Percentiles rank a stretch among this genome's conserved stretches.
These are phyloP conservation scores for Chinchilla lanigera DNA, from an alignment of 2,113 vertebrate species.

Conservation along the genomic window DNA sequence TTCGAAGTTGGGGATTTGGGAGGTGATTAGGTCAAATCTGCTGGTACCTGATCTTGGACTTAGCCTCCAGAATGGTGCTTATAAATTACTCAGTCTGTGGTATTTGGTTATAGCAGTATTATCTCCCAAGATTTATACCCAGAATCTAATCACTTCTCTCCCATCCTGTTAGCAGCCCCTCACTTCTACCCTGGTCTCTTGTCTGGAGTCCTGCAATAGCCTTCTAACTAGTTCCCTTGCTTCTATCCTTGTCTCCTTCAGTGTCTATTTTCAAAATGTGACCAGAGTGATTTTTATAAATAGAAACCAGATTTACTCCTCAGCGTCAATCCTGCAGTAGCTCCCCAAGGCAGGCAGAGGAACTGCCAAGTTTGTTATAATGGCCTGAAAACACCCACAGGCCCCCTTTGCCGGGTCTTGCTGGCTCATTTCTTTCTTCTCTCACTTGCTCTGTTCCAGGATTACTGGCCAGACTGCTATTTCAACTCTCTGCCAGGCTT, in stretches of 20 bases:
- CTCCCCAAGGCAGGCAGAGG: neutral
- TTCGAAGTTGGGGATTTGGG: neutral
- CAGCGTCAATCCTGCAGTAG: neutral
- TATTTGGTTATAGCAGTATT: neutral
- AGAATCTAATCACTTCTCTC: neutral
- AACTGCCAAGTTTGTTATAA: neutral
- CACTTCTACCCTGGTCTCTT: neutral
- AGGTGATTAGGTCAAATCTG: neutral
- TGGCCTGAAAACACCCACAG: neutral
- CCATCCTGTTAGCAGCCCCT: neutral
- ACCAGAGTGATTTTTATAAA: neutral
- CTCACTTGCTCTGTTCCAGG: neutral
- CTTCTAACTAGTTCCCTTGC: neutral
- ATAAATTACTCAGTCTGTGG: neutral
- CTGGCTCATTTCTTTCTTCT: neutral
- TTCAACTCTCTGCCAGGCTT: neutral
- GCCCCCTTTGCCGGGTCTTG: neutral
- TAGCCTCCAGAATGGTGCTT: neutral
- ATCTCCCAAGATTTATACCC: neutral
- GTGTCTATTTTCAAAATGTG: neutral
- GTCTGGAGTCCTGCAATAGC: neutral
- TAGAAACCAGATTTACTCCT: neutral
- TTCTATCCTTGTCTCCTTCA: neutral
- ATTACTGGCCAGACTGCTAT: neutral
- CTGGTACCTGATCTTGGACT: neutral